Percentiles rank a stretch among this genome's conserved stretches.
Evolutionary conservation across 2,797 vertebrate species (phyloP).

Genomic region (Gallinago solitaria): DNA sequence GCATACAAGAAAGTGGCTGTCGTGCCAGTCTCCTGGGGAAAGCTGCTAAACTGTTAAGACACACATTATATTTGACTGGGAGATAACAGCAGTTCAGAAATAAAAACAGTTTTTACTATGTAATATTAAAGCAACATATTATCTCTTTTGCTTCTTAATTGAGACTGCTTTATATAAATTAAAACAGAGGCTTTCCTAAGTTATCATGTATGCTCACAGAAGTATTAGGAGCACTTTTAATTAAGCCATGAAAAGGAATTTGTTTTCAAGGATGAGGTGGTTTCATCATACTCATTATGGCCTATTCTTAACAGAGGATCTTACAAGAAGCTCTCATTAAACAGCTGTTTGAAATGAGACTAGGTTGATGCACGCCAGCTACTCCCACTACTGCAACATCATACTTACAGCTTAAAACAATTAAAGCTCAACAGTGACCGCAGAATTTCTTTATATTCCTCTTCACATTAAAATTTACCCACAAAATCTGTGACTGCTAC

Average conservation of each 20-base stretch:
- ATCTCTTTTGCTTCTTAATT: constrained; percentile 37
- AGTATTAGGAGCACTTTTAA: constrained; percentile 62
- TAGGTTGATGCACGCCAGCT: neutral
- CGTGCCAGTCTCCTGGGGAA: neutral
- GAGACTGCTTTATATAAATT: constrained; percentile 32
- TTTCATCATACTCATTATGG: constrained; percentile 56
- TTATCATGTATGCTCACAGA: constrained; percentile 16
- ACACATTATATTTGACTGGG: neutral
- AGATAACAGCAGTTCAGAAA: neutral
- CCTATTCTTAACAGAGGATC: constrained; percentile 59
- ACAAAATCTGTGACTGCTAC: neutral
- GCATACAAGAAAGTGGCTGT: neutral
- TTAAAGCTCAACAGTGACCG: neutral
- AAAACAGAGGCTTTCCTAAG: constrained; percentile 4
- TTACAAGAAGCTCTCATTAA: constrained; percentile 61
- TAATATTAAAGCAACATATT: constrained; percentile 21
- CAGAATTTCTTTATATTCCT: neutral
- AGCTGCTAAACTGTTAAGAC: neutral
- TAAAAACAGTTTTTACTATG: neutral
- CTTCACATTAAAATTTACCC: neutral
- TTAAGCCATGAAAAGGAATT: constrained; percentile 50
- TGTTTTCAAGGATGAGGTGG: constrained; percentile 59
- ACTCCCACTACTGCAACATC: neutral
- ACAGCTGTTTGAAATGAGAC: constrained; percentile 26
- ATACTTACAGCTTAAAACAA: neutral